Evolutionary conservation across 2,113 vertebrate species (phyloP).

Genomic region (Xiphophorus maculatus): DNA sequence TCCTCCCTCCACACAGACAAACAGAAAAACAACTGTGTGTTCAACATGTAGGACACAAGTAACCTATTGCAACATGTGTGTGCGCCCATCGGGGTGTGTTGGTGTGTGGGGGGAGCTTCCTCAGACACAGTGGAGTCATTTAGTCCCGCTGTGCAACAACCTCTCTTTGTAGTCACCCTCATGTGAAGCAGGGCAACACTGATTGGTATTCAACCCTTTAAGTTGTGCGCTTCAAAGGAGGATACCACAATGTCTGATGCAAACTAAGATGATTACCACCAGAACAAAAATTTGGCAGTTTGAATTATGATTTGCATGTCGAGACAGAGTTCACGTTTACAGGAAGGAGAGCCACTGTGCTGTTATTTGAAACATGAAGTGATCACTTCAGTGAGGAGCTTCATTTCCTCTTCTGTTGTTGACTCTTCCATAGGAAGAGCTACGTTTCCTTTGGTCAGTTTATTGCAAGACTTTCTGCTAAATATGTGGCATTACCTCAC

Average conservation of each 20-base stretch:
- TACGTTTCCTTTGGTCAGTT: neutral
- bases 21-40: conserved; percentile 29
- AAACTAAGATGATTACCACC: neutral
- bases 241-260: conserved; percentile 8
- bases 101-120: conserved; percentile 33
- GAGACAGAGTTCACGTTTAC: neutral
- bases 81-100: conserved; percentile 7
- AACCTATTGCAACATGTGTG: conserved; percentile 46
- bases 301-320: neutral
- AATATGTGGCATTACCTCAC: neutral
- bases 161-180: conserved; percentile 68
- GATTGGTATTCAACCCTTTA: conserved; percentile 66
- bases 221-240: conserved; percentile 22
- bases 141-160: conserved; percentile 68
- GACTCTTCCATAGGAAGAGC: neutral
- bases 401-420: conserved; percentile 17
- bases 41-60: conserved; percentile 41
- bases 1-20: neutral
- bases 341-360: neutral
- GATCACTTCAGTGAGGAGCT: neutral
- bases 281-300: neutral
- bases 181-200: conserved; percentile 42
- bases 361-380: neutral
- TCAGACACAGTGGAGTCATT: conserved; percentile 72
- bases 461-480: neutral